These are phyloP conservation scores for Cephalophus harveyi DNA, from an alignment of 2,113 vertebrate genomes.

Conservation along the genomic window DNA sequence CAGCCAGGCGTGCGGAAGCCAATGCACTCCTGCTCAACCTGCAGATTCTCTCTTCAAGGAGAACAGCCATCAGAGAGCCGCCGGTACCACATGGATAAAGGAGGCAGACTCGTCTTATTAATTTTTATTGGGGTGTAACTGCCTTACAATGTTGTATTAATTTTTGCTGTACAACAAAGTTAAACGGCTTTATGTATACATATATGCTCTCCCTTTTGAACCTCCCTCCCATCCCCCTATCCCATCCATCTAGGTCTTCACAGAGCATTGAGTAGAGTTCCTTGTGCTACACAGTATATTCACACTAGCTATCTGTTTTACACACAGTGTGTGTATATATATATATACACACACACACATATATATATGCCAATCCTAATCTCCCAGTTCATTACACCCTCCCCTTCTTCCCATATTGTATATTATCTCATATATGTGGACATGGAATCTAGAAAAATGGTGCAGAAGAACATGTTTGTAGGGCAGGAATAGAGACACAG, in stretches of 20 bases:
- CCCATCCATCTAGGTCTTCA: background rate
- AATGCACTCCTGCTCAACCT: background rate
- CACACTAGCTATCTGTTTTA: background rate
- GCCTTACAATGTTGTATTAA: background rate
- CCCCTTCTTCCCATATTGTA: background rate
- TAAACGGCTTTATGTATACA: background rate
- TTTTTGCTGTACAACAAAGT: background rate
- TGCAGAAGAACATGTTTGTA: background rate
- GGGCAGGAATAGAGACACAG: background rate
- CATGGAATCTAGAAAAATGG: background rate
- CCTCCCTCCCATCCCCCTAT: background rate
- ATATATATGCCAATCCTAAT: background rate
- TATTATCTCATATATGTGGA: background rate
- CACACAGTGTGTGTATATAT: background rate
- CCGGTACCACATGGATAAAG: background rate
- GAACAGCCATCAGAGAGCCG: background rate
- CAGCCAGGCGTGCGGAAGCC: background rate
- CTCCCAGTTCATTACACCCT: background rate
- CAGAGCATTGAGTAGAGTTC: background rate
- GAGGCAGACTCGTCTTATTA: background rate
- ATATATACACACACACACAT: fast-evolving
- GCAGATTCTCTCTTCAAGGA: background rate
- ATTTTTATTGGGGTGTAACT: background rate
- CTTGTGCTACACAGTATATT: background rate
- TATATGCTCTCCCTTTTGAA: background rate